Conservation (phyloP, 37 sponge, comb jelly and placozoan species). For the Hexactinellida sp. region DNA sequence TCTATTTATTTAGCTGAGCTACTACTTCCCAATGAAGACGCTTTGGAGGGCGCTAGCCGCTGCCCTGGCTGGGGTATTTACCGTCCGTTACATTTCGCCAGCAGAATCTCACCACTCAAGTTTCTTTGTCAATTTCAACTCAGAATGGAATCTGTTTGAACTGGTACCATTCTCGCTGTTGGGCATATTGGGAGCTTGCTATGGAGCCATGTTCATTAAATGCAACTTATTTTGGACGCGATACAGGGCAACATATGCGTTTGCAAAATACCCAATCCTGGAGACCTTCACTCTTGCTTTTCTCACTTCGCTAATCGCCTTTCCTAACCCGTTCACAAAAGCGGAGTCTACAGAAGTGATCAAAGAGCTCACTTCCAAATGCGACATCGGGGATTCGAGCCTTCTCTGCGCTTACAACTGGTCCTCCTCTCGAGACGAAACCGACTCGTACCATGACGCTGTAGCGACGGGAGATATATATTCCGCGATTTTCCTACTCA, state of each 20-base stretch:
- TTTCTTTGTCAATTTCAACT: constrained; percentile 81
- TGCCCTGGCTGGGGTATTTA: constrained; percentile 86
- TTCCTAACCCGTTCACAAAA: constrained; percentile 71
- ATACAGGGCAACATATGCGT: constrained; percentile 31
- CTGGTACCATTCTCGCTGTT: constrained; percentile 74
- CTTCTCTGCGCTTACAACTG: background rate
- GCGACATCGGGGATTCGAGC: background rate
- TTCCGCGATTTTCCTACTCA: background rate
- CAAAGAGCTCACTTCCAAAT: constrained; percentile 45
- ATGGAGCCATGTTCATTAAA: constrained; percentile 86
- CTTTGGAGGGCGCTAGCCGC: constrained; percentile 96
- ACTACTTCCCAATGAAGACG: constrained; percentile 95
- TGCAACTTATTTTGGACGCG: constrained; percentile 75
- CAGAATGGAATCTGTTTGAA: constrained; percentile 87
- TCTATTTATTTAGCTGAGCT: constrained; percentile 47
- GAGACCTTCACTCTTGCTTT: constrained; percentile 61
- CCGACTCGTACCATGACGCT: background rate
- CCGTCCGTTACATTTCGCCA: constrained; percentile 78
- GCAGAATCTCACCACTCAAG: constrained; percentile 69
- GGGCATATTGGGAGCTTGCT: constrained; percentile 81
- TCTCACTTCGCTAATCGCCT: constrained; percentile 66
- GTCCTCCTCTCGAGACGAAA: background rate
- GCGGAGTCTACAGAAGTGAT: constrained; percentile 64
- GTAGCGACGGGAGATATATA: background rate
- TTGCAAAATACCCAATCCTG: background rate